phyloP scores from a whole-genome alignment of 2,888 invertebrate genomes.

The Noctua fimbriata region DNA sequence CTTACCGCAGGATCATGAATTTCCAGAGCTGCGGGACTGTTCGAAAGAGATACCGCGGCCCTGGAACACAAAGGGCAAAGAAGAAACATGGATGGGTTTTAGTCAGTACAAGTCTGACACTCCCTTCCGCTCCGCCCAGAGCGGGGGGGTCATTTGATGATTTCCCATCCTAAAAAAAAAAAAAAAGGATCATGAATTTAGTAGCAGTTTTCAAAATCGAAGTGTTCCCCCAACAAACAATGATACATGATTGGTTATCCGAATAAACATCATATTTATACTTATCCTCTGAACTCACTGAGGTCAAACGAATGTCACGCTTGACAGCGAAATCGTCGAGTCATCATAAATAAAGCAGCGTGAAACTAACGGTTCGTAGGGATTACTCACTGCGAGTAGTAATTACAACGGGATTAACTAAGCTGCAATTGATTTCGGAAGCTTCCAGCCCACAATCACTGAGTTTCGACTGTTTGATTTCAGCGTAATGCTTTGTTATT shows the following conservation, averaged over 20 bases:
- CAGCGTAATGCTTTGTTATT: slow-evolving; percentile 1
- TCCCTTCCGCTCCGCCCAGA: no score
- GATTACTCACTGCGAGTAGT: slow-evolving; percentile 72
- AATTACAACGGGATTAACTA: slow-evolving; percentile 74
- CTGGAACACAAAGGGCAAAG: no score
- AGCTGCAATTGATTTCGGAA: slow-evolving; percentile 71
- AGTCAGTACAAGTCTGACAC: no score
- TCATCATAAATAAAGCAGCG: slow-evolving; percentile 66
- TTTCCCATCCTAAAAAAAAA: no score
- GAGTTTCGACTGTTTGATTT: slow-evolving; percentile 48
- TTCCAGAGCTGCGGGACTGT: no score
- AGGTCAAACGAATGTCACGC: slow-evolving; percentile 18
- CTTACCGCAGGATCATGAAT: background rate
- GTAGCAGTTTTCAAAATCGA: background rate
- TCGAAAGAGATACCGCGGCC: no score
- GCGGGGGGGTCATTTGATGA: no score
- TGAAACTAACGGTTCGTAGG: slow-evolving; percentile 51
- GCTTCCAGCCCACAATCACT: slow-evolving; percentile 37
- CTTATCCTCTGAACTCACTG: slow-evolving; percentile 3
- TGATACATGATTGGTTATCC: background rate
- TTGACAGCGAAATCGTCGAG: slow-evolving; percentile 37
- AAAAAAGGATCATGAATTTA: background rate
- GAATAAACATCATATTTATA: background rate
- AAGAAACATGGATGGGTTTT: no score
- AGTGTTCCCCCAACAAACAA: background rate